Base-by-base conservation (phyloP, 2,888 invertebrate species). In the Flexamia atlantica region DNA sequence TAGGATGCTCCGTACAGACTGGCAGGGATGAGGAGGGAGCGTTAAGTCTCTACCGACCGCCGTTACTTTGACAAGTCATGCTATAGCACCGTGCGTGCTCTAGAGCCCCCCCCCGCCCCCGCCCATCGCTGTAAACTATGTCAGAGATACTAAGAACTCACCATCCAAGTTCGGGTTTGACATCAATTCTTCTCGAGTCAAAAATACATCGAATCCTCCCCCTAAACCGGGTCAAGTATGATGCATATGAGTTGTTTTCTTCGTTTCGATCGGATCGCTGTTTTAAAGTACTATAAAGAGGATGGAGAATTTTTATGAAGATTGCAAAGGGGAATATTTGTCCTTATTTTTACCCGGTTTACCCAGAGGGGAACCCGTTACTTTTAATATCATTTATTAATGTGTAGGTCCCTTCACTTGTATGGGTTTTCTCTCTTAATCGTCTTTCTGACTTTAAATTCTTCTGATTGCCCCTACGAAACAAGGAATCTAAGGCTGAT, bases 51-150 rank as follows among this genome's bases (percentile, higher is more conserved):
- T 32, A 30, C 79, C 1, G 57, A 28, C 76, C 32, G 79, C 57
- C 79, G 32, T 53, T 79, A 79, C 57, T 36, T 25, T 32, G 79
- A 79, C 79, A 79, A 79, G 79, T 79, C 79, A 79, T 50, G 79
- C 79, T 17, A 79, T 7, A n/a, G n/a, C 57, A 23, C 12, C 79
- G 79, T 79, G 79, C 79, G 57, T 79, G 79, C 57, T 14, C 53
- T 4, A 42, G 17, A 20, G 25, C 30, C 79, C 36, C 36, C 30
- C 23, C 36, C 53, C 79, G 1, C 9, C 36, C 46, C 28, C 3
- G n/a, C n/a, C n/a, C 23, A 28, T 23, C 74, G 28, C 46, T 40
- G 23, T 23, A 42, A 76, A 40, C 74, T 70, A 70, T 70, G 70
- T 36, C 70, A 70, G 70, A 70, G 70, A 40, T 70, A 40, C 70